A percentile compares a stretch with the other conserved stretches of the same genome.
phyloP scores from a whole-genome alignment of 2,113 vertebrate species.

The Thermophis baileyi region DNA sequence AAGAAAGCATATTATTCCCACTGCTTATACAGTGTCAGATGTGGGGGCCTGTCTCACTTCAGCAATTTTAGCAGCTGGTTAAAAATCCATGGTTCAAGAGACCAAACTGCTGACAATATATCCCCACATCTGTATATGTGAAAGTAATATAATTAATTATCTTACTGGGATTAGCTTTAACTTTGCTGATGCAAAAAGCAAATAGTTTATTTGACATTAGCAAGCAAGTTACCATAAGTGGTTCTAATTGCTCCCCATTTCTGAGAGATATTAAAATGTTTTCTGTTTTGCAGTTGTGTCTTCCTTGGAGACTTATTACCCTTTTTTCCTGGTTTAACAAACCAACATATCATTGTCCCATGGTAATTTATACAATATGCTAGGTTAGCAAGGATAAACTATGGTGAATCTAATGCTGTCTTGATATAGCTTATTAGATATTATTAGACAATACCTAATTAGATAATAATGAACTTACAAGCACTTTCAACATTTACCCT shows the following conservation, averaged over 20 bases:
- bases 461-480: slow-evolving; percentile 53
- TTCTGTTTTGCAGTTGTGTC: not conserved
- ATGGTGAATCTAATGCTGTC: slow-evolving; percentile 40
- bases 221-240: not conserved
- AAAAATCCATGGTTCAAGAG: not conserved
- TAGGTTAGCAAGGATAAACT: slow-evolving; percentile 15
- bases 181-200: not conserved
- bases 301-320: not conserved
- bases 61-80: not conserved
- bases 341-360: slow-evolving; percentile 10
- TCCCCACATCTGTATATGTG: not conserved
- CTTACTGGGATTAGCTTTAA: not conserved
- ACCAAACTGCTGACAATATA: not conserved
- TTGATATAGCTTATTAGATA: slow-evolving; percentile 32
- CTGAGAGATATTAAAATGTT: not conserved
- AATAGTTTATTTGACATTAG: not conserved
- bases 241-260: not conserved
- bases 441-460: not conserved
- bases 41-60: not conserved
- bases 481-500: slow-evolving; percentile 42
- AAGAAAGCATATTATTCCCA: not conserved
- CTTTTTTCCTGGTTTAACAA: slow-evolving; percentile 1
- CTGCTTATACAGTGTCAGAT: not conserved
- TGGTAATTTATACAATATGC: not conserved
- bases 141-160: not conserved